Evolutionary conservation across 2,888 invertebrate species (phyloP), one percentile per base, ranked within the genome.

Genomic region (Erannis defoliaria): DNA sequence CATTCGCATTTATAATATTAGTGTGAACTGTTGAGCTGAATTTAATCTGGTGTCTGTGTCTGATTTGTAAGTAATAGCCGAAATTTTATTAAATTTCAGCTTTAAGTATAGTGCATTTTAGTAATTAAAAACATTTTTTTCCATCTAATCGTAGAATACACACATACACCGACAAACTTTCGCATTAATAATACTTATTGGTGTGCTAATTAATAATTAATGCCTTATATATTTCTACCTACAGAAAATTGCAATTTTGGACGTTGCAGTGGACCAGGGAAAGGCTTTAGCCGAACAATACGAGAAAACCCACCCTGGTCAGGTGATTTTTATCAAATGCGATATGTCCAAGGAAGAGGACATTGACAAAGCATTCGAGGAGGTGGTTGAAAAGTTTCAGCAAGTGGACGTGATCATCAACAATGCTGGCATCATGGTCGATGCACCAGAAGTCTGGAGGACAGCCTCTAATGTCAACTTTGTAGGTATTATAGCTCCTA

Each of bases 361-460:
- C 5, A 68, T 77, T n/a, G 21, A 50, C 0, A 57, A 59, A 1
- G 67, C 74, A 0, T 80, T 80, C 55, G 61, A 75, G 0, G 56
- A 75, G 49, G 72, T 74, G 1, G 31, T 76, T 9, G 61, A 58
- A 1, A 63, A 71, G 33, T 74, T 76, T 21, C 62, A 70, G 35
- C 70, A 58, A 53, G 49, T 80, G 37, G 80, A 81, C 21, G 76
- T 80, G 31, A 65, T 80, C 35, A 71, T 82, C 45, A 81, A 80
- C 67, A 78, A 80, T 43, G 80, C 81, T 18, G 80, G 80, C 0
- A 71, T 80, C 40, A 75, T 81, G 73, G 72, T 67, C 42, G 80
- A 80, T 59, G 37, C 74, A 1, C 70, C 73, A 0, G 43, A 62
- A 5, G 4, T 63, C 1, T 79, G 77, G 77, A 72, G 76, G 51